Percentiles rank a stretch among this genome's conserved stretches.
These are phyloP conservation scores for Chaitophorus viminalis DNA, from an alignment of 2,888 invertebrate species.

Conservation along the genomic window DNA sequence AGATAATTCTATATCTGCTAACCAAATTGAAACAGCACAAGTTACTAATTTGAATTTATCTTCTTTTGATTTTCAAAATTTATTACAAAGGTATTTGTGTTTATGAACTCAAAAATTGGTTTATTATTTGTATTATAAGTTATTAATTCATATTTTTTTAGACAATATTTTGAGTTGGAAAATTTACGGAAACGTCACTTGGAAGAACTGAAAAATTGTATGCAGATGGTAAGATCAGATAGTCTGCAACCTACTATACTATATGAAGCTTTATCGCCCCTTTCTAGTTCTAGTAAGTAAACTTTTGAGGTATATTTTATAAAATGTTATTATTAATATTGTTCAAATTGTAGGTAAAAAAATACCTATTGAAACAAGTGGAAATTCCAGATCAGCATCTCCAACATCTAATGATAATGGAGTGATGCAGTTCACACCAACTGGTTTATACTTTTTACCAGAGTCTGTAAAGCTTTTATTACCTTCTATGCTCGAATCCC, in stretches of 20 bases:
- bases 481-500: slow-evolving; percentile 26
- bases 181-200: slow-evolving; percentile 52
- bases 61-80: slow-evolving; percentile 31
- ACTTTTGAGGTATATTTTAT: neutral
- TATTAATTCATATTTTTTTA: neutral
- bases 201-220: slow-evolving; percentile 54
- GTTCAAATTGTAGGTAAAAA: slow-evolving; percentile 49
- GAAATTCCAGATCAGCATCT: slow-evolving; percentile 52
- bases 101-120: neutral
- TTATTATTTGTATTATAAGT: slow-evolving; percentile 1
- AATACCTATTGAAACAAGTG: slow-evolving; percentile 30
- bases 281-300: slow-evolving; percentile 43
- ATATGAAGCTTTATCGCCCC: slow-evolving; percentile 57
- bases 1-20: slow-evolving; percentile 17
- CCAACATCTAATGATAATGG: slow-evolving; percentile 39
- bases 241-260: slow-evolving; percentile 40
- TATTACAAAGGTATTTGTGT: slow-evolving; percentile 36
- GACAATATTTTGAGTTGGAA: slow-evolving; percentile 54
- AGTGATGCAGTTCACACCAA: slow-evolving; percentile 49
- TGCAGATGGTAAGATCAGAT: slow-evolving; percentile 41
- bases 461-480: slow-evolving; percentile 56
- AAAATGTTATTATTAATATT: neutral
- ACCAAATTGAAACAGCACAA: slow-evolving; percentile 15
- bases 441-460: slow-evolving; percentile 57
- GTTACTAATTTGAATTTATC: slow-evolving; percentile 35